Evolutionary conservation across 2,797 vertebrate species (phyloP), one percentile per base, ranked within the genome.

Genomic region (Gallinago nigripennis): DNA sequence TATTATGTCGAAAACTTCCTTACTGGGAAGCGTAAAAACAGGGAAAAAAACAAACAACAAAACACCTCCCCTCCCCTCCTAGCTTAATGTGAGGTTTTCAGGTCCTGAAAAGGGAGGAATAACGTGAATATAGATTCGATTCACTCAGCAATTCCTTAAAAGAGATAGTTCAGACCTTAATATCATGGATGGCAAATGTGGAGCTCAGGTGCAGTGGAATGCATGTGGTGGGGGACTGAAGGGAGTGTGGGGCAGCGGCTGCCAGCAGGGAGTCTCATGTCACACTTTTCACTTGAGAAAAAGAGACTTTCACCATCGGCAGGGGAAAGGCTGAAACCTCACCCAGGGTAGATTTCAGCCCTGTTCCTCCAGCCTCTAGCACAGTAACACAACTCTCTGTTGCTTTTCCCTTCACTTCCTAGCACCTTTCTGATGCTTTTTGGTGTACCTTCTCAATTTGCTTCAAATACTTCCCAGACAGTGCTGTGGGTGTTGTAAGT

Each of bases 401-500:
- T 85, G 70, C 63, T 39, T 83, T 79, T 50, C 65, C 82, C 66
- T 95, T 95, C 78, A 43, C 92, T 93, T 93, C 83, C 90, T 96
- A 90, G 88, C 77, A 92, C 92, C 75, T 93, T 92, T 90, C 93
- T 92, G 84, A 77, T 92, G 92, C 88, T 92, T 78, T 92, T 84
- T 90, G 86, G 82, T 85, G 94, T 83, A 82, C 87, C 92, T 90
- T 92, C 83, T 95, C 91, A 50, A 92, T 97, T 94, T 84, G 57
- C 86, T 89, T 87, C 83, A 95, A 94, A 89, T 75, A 80, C 82
- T 51, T 95, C 85, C 87, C 90, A 96, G 97, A 96, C 82, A 96
- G 82, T 39, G 89, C 95, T 92, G 87, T 79, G 89, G 91, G 95
- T 78, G 7, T 81, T 93, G 80, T 81, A 97, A 96, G 90, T 41